Percentiles rank a stretch among this genome's conserved stretches.
Conservation (phyloP, 2,113 vertebrate genomes). For the Stercorarius parasiticus region DNA sequence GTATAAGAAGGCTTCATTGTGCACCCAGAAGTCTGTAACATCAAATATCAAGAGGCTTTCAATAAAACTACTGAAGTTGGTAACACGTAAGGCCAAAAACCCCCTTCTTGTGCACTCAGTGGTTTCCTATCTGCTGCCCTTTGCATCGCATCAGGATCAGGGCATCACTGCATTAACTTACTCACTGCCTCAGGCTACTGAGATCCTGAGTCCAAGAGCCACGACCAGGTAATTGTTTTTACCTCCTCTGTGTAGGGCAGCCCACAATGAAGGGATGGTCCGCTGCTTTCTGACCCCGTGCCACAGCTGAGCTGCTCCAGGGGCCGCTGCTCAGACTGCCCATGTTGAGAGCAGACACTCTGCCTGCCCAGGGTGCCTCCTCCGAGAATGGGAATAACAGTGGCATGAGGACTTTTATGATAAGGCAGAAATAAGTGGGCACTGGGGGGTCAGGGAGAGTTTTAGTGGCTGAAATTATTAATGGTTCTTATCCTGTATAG, state of each 20-base stretch:
- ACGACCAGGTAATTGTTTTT: not conserved
- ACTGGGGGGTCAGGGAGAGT: not conserved
- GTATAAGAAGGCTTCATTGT: not conserved
- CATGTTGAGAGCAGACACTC: not conserved
- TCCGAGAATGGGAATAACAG: not conserved
- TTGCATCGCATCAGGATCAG: not conserved
- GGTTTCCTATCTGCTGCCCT: not conserved
- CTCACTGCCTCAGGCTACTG: not conserved
- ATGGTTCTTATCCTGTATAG: not conserved
- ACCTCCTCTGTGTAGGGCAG: not conserved
- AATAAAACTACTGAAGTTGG: not conserved
- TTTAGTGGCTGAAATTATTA: not conserved
- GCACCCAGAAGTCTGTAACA: not conserved
- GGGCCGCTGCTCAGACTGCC: fast-evolving
- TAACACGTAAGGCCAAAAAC: not conserved
- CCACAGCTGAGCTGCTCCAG: not conserved
- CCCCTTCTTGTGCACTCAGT: not conserved
- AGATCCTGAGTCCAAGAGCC: not conserved
- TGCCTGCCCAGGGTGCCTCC: not conserved
- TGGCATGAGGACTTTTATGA: not conserved
- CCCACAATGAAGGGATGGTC: not conserved
- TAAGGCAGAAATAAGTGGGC: not conserved
- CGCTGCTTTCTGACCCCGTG: not conserved
- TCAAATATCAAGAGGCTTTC: not conserved
- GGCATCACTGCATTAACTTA: not conserved